These are phyloP conservation scores for Malurus splendens DNA, from an alignment of 2,797 vertebrate genomes.

Conservation along the genomic window DNA sequence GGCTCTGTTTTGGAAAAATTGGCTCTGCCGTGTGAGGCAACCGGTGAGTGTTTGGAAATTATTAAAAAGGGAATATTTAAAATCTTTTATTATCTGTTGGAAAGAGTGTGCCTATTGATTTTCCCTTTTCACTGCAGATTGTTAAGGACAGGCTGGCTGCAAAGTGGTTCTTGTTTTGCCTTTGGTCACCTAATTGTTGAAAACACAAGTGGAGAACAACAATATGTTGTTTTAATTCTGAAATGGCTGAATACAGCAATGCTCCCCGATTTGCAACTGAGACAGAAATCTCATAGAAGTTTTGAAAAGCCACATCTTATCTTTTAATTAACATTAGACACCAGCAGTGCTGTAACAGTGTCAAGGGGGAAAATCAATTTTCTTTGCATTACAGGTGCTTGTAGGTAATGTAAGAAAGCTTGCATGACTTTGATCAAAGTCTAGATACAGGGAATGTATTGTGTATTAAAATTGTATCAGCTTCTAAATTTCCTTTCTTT, in stretches of 20 bases:
- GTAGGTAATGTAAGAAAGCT: neutral
- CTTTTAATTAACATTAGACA: neutral
- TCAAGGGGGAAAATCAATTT: neutral
- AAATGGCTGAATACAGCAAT: neutral
- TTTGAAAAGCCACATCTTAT: neutral
- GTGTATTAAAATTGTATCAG: neutral
- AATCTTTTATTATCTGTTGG: neutral
- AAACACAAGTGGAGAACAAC: neutral
- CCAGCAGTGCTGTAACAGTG: neutral
- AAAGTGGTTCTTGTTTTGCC: neutral
- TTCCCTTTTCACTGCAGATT: neutral
- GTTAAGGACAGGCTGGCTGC: neutral
- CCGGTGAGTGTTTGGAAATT: conserved; percentile 59
- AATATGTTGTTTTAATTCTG: neutral
- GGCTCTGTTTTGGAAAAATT: conserved; percentile 73
- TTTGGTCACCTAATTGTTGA: neutral
- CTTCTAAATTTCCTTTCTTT: neutral
- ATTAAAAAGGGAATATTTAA: neutral
- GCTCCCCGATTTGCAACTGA: neutral
- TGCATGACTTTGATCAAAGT: neutral
- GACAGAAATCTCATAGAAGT: neutral
- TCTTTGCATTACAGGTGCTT: neutral
- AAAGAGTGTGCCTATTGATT: neutral
- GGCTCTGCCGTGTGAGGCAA: conserved; percentile 67
- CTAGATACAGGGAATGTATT: neutral